Base-by-base conservation (phyloP, 2,888 invertebrate genomes). In the Ormyrus pomaceus region DNA sequence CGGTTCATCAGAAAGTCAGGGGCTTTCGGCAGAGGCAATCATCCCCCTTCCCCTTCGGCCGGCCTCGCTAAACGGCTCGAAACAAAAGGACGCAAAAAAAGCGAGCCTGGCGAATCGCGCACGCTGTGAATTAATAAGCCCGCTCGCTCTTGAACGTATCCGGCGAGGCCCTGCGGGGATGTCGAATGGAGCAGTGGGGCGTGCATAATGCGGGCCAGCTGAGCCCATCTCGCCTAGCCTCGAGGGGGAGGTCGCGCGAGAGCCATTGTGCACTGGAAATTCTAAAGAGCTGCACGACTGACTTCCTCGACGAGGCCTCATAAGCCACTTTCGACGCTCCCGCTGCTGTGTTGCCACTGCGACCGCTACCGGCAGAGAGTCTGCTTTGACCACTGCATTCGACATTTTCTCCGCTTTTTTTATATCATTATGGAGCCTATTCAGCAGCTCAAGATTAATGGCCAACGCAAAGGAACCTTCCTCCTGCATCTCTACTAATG, bases 51-150 rank as follows among this genome's bases (percentile, higher is more conserved):
- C 13, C 13, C 13, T 13, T 13, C 13, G 64, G 2, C 11, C 64
- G 6, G 46, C 48, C 46, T 46, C 6, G 56, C 19, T 34, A 34
- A 34, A 34, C 6, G 53, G 58, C 50, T 9, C 53, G 5, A 55
- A 72, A 65, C 45, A 19, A n/a, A 9, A 58, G 13, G 19, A 51
- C 51, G 34, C n/a, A 46, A 50, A 58, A 58, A 59, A 59, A 2
- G 55, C 75, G 53, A 45, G 69, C 80, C 75, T 78, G 50, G 11
- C 81, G 71, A 81, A 81, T 78, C 77, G 81, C 77, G 70, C 85
- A 83, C 84, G 86, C 85, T 84, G 87, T 87, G 89, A 89, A 89
- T 89, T 89, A 89, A 89, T 89, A 89, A 89, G 88, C 88, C 85
- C 84, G 86, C 85, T 79, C 81, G 62, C 53, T 8, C 45, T 59